Evolutionary conservation across 2,888 invertebrate genomes (phyloP).

Genomic region (Cephus sareptanus): DNA sequence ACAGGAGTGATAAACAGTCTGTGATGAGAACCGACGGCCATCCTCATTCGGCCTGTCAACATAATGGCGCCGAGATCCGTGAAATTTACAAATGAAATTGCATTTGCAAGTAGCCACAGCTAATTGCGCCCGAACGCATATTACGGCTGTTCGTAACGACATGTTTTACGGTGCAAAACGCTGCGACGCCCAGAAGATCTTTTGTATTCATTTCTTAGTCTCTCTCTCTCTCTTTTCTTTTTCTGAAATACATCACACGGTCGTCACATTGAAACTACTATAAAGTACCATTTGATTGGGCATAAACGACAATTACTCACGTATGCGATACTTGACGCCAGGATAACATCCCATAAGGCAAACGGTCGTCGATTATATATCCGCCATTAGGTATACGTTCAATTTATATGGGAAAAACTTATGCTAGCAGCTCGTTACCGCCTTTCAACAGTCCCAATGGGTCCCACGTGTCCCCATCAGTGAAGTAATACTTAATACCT

Average conservation of each 20-base stretch:
- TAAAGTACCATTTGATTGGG: slow-evolving; percentile 45
- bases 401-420: neutral
- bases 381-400: neutral
- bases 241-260: neutral
- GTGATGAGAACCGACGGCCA: neutral
- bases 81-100: neutral
- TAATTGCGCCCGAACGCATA: neutral
- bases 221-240: neutral
- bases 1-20: neutral
- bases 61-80: neutral
- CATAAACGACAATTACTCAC: slow-evolving; percentile 38
- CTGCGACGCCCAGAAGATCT: neutral
- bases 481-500: neutral
- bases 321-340: neutral
- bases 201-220: neutral
- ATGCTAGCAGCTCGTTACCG: neutral
- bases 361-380: neutral
- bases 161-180: neutral
- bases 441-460: neutral
- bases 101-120: neutral
- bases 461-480: neutral
- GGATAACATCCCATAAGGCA: neutral
- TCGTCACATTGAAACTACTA: neutral
- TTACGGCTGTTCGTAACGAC: neutral
- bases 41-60: neutral